These are phyloP conservation scores for Romanogobio albipinnatus DNA, from an alignment of 2,113 vertebrate genomes.

Conservation along the genomic window DNA sequence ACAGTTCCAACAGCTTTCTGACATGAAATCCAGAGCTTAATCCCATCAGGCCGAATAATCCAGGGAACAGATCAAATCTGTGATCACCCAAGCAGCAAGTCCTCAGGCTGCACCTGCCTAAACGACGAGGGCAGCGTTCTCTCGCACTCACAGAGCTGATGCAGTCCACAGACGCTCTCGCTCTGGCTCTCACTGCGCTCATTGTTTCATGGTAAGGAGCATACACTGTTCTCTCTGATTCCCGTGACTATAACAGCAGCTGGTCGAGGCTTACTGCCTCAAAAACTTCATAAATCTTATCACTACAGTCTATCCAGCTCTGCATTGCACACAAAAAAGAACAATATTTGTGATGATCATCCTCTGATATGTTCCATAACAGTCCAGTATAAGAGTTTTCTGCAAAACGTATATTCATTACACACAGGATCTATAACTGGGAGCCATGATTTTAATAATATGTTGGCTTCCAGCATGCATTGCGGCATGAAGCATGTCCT, in stretches of 20 bases:
- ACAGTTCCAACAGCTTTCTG: neutral
- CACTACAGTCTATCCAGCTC: conserved; percentile 21
- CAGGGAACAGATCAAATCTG: neutral
- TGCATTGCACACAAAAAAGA: conserved; percentile 34
- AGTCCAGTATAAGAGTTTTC: neutral
- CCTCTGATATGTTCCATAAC: neutral
- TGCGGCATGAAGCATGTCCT: too few relatives aligned
- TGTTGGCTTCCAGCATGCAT: too few relatives aligned
- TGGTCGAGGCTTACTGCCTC: conserved; percentile 55
- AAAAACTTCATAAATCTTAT: conserved; percentile 64
- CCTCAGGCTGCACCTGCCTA: conserved; percentile 54
- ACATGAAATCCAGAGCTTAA: conserved; percentile 5
- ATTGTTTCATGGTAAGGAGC: conserved; percentile 55
- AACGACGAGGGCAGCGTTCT: conserved; percentile 47
- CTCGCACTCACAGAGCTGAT: conserved; percentile 51
- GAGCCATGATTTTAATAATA: too few relatives aligned
- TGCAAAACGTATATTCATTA: neutral
- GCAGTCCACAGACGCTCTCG: conserved; percentile 55
- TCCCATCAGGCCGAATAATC: neutral
- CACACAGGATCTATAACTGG: too few relatives aligned
- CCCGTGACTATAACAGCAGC: conserved; percentile 65
- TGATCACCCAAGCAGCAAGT: conserved; percentile 18
- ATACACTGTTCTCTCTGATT: conserved; percentile 55
- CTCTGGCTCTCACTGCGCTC: conserved; percentile 43
- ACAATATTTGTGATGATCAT: conserved; percentile 20